Evolutionary conservation across 2,113 vertebrate genomes (phyloP), one percentile per base, ranked within the genome.

Genomic region (Sphaerodactylus townsendi): DNA sequence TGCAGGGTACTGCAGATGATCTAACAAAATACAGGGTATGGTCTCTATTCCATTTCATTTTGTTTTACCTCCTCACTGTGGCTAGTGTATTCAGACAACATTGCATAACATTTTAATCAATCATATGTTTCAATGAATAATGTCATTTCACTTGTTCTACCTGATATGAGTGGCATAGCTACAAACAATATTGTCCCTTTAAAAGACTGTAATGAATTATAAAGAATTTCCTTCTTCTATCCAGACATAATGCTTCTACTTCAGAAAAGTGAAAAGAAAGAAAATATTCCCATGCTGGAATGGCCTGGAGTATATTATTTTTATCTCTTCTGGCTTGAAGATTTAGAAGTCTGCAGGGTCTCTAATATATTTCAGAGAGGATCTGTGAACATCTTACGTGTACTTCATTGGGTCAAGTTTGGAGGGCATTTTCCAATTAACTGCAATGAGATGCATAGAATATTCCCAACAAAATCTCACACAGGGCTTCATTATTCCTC

Each of bases 391-490:
- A 73, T 73, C 39, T 73, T 82, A 82, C 80, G 37, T 39, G 72
- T 71, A 71, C 66, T 79, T 85, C 69, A 77, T 56, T 86, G 86
- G 19, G 69, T 85, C 83, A 46, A 1, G 46, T 89, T 85, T 82
- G 46, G 86, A 89, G 48, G 25, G n/a, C 41, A 87, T 77, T 87
- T 89, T 86, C 64, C 2, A 30, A 83, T 11, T 82, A 85, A 30
- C 28, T 73, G 23, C 82, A 72, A 79, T 74, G 15, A 70, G 46
- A 33, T 85, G 44, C 33, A 46, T 1, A 71, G 13, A 41, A 13
- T 85, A 19, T 41, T 91, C 28, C 74, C 85, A 39, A 79, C n/a
- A 3, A 66, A 75, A 86, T 13, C 14, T n/a, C 66, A 10, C 1
- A 85, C 53, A 79, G 23, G 37, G 33, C 10, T 89, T 91, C 84